Conservation (phyloP, 2,113 vertebrate genomes). For the Heteronetta atricapilla region DNA sequence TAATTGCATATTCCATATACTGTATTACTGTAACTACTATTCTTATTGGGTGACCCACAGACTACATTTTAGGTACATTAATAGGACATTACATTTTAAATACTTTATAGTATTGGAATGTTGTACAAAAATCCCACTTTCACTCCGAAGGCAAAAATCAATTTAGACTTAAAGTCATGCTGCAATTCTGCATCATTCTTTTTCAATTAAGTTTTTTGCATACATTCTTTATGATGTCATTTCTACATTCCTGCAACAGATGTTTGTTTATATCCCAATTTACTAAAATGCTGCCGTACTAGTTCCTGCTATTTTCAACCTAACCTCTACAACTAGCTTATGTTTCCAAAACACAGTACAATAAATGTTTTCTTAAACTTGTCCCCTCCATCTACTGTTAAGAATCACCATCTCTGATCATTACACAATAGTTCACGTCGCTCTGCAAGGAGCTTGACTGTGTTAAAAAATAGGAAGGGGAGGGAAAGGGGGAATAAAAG, state of each 20-base stretch:
- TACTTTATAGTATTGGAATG: conserved; percentile 79
- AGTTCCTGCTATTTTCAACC: conserved; percentile 64
- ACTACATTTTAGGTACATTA: conserved; percentile 81
- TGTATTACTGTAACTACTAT: conserved; percentile 78
- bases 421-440: neutral
- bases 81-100: conserved; percentile 84
- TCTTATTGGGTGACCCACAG: conserved; percentile 80
- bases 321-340: conserved; percentile 68
- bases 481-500: neutral
- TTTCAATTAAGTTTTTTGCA: conserved; percentile 85
- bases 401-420: conserved; percentile 40
- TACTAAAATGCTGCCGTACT: conserved; percentile 72
- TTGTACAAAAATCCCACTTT: conserved; percentile 76
- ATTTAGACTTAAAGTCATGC: conserved; percentile 79
- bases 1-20: conserved; percentile 84
- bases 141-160: conserved; percentile 77
- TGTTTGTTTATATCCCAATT: conserved; percentile 83
- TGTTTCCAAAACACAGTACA: conserved; percentile 30
- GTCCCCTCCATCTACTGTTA: neutral
- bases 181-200: conserved; percentile 80
- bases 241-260: conserved; percentile 81
- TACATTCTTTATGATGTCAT: conserved; percentile 86
- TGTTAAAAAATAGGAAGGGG: neutral
- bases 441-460: neutral
- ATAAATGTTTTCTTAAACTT: conserved; percentile 61